These are phyloP conservation scores for Bubalus kerabau DNA, from an alignment of 2,113 vertebrate genomes.

Conservation along the genomic window DNA sequence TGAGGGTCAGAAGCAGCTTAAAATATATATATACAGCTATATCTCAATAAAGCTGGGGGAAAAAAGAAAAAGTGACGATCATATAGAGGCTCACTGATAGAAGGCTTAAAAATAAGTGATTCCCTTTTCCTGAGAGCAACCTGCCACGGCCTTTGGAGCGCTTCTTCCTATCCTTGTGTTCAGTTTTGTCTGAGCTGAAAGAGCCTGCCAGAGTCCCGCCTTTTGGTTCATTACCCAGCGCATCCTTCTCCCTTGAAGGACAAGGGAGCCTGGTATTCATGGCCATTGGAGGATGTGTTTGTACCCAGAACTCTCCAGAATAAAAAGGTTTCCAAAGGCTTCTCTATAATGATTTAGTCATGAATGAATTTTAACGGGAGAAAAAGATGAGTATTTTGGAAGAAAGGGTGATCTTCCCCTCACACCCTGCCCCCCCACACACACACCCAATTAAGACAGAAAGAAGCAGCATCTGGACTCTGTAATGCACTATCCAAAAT, in stretches of 20 bases:
- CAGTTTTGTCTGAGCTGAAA: neutral
- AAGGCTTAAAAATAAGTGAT: neutral
- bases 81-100: neutral
- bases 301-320: neutral
- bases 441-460: neutral
- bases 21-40: neutral
- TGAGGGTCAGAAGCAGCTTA: neutral
- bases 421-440: fast-evolving
- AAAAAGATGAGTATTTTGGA: neutral
- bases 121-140: neutral
- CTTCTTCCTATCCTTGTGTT: neutral
- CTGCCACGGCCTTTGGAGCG: neutral
- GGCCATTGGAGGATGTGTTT: neutral
- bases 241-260: neutral
- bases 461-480: neutral
- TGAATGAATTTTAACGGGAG: neutral
- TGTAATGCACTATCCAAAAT: neutral
- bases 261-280: neutral
- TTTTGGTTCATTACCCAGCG: neutral
- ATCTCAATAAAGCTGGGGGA: neutral
- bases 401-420: neutral
- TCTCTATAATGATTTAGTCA: neutral
- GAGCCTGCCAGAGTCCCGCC: neutral
- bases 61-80: fast-evolving
- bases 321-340: neutral